Base-by-base conservation (phyloP, 2,113 vertebrate species). In the Sphyrna mokarran region DNA sequence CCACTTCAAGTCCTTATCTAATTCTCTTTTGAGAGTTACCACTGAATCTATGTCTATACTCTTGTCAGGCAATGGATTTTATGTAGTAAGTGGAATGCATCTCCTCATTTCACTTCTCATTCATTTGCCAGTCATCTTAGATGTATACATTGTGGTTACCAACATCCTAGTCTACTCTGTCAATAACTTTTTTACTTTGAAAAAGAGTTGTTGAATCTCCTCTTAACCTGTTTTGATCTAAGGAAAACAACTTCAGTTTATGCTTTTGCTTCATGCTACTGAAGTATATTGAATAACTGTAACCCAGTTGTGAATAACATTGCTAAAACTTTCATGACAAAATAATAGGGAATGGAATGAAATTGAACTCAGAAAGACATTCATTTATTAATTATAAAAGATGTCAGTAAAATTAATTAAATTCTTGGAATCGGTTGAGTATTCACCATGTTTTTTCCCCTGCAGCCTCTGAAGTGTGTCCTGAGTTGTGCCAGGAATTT, bases 371-470 rank as follows among this genome's bases (percentile, higher is more conserved):
- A 61, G 61, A 93, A 66, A 63, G 5, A 54, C 85, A 87, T 87
- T 87, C 16, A 66, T 66, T 66, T 63, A 93, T 66, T 2, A 26
- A 66, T 66, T 63, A 37, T 63, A 93, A 93, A 68, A 93, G 90
- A 93, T 63, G 58, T 37, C 22, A 94, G 69, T 69, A 94, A 94
- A 58, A 89, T 61, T 89, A 89, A 89, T 89, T 26, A 89, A 58
- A 33, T 66, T 69, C 91, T 69, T 40, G 66, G 29, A 63, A 37
- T 66, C 26, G 37, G 61, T 93, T 18, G 18, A 33, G 33, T 94
- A 68, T 26, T 94, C 91, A 94, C 13, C 90, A 93, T 22, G n/a
- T 40, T 37, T 94, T 69, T n/a, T n/a, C n/a, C 91, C 63, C n/a
- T 69, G 91, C 63, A 94, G 63, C 86, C 91, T 69, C n/a, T 69